Percentiles rank a stretch among this genome's conserved stretches.
These are phyloP conservation scores for Hermetia illucens DNA, from an alignment of 1,140 invertebrate species.

Conservation along the genomic window DNA sequence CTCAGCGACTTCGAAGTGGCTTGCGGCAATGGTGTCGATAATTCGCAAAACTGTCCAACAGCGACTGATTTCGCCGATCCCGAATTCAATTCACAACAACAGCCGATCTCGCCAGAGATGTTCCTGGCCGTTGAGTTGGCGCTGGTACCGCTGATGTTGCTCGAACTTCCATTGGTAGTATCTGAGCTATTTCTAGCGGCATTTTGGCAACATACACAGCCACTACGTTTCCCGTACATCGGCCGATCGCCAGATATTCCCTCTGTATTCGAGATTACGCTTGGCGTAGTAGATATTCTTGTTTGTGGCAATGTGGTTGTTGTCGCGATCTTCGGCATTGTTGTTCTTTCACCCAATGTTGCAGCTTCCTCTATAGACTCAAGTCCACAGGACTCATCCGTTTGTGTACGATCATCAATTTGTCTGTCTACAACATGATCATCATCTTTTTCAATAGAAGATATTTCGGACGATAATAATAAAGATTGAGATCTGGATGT, in stretches of 20 bases:
- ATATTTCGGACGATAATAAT: background rate
- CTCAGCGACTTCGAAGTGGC: no score
- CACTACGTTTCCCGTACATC: no score
- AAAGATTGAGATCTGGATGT: background rate
- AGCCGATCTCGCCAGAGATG: background rate
- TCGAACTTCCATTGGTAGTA: no score
- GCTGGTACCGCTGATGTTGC: constrained; percentile 25
- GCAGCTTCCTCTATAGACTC: constrained; percentile 25
- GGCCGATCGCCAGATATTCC: no score
- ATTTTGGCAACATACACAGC: no score
- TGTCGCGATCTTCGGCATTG: no score
- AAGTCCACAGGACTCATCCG: constrained; percentile 14
- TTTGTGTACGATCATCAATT: background rate
- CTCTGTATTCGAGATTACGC: no score
- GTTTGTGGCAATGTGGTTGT: no score
- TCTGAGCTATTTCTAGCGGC: no score
- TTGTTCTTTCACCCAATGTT: constrained; percentile 9
- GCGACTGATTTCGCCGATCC: background rate
- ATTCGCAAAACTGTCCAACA: background rate
- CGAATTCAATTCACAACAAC: background rate
- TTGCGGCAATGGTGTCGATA: no score
- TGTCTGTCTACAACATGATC: background rate
- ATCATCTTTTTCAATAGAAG: background rate
- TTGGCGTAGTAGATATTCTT: no score
- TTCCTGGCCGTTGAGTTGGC: constrained; percentile 17